Conservation (phyloP, 2,113 vertebrate genomes). For the Dicentrarchus labrax region DNA sequence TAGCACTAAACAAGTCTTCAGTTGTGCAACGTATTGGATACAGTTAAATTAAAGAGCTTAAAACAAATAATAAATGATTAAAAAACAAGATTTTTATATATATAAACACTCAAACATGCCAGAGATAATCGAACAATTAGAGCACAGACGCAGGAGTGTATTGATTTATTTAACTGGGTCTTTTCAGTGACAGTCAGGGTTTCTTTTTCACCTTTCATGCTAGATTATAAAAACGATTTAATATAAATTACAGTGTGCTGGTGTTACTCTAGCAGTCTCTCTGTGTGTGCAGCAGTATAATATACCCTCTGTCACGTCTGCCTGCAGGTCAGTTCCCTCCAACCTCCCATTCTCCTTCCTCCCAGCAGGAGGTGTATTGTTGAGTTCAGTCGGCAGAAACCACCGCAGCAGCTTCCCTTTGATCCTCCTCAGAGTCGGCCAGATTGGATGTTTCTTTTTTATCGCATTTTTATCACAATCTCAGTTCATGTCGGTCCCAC, state of each 20-base stretch:
- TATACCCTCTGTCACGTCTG: constrained; percentile 30
- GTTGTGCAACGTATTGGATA: no score
- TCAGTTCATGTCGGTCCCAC: constrained; percentile 13
- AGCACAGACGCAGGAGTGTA: background rate
- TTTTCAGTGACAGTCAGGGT: background rate
- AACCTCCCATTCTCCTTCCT: constrained; percentile 42
- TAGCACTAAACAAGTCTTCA: no score
- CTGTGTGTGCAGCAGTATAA: constrained; percentile 27
- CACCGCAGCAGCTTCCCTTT: constrained; percentile 38
- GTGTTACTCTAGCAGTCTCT: background rate
- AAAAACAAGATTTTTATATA: no score
- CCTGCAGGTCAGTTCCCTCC: constrained; percentile 48
- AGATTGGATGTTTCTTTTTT: constrained; percentile 29
- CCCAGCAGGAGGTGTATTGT: constrained; percentile 51
- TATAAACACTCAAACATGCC: no score
- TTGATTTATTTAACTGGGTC: background rate
- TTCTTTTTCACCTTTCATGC: background rate
- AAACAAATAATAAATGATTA: no score
- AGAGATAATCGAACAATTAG: no score
- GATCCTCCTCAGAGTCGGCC: constrained; percentile 24
- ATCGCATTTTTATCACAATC: constrained; percentile 35
- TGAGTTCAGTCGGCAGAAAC: constrained; percentile 17
- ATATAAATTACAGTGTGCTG: constrained; percentile 17
- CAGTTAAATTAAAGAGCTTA: no score
- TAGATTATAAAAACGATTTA: background rate